These are phyloP conservation scores for Phyllostomus hastatus DNA, from an alignment of 2,113 vertebrate species.

Conservation along the genomic window DNA sequence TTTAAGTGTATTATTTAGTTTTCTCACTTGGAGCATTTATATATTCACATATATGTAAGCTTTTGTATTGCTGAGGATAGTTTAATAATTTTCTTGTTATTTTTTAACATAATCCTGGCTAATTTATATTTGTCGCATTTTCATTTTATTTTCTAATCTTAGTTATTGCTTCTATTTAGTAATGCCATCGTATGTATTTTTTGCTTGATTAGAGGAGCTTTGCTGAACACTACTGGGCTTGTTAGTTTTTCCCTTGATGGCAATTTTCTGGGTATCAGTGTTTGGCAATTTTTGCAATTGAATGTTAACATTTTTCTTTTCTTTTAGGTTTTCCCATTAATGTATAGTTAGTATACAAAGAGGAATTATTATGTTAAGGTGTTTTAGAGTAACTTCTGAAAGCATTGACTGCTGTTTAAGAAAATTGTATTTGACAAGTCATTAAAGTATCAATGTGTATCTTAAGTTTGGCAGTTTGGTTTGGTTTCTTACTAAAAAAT, in stretches of 20 bases:
- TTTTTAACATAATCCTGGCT: constrained; percentile 15
- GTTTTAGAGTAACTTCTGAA: constrained; percentile 35
- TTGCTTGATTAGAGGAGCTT: neutral
- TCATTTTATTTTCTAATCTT: constrained; percentile 5
- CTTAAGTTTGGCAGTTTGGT: neutral
- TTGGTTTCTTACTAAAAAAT: constrained; percentile 32
- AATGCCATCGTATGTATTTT: neutral
- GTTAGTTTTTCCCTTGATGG: neutral
- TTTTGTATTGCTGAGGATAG: neutral
- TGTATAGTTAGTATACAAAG: neutral
- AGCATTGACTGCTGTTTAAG: neutral
- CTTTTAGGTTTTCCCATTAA: neutral
- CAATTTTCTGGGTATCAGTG: neutral
- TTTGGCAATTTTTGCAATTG: neutral
- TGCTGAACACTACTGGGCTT: neutral
- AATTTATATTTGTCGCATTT: constrained; percentile 26
- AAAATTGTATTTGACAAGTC: neutral
- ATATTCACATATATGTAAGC: neutral
- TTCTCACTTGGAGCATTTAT: neutral
- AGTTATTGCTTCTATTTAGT: neutral
- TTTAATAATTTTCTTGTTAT: neutral
- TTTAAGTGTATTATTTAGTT: neutral
- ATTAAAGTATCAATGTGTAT: neutral
- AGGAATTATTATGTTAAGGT: neutral
- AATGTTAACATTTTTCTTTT: neutral